Evolutionary conservation across 2,797 vertebrate genomes (phyloP), one percentile per base, ranked within the genome.

Genomic region (Decapterus maruadsi): DNA sequence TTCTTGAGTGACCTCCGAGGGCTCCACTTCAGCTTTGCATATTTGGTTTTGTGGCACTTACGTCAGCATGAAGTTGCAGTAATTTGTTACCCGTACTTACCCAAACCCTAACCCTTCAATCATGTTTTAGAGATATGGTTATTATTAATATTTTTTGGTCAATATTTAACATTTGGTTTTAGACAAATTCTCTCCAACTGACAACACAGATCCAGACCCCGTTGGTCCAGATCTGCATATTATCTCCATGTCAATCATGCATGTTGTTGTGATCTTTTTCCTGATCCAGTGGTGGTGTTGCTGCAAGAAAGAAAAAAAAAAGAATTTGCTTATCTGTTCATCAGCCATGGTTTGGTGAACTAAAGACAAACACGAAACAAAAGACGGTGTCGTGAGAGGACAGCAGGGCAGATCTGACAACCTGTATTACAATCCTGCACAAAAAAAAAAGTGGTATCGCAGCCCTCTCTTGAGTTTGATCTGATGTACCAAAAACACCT

Each of bases 361-460:
- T 10, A 34, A 34, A 60, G 12, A 48, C 14, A 58, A 22, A 22
- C 29, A 16, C 16, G 16, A 55, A 67, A 50, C 16, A 57, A 55
- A 55, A 26, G 9, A 43, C 6, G 20, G 14, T 51, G 11, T 26
- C n/a, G 3, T 12, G 11, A 16, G 19, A 63, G 40, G 4, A 53
- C 10, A 43, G 16, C 9, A n/a, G 11, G 29, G 26, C 46, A 65
- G 7, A 56, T 65, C 51, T 69, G 22, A 53, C 19, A 20, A 14
- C 26, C 38, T 50, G 6, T 14, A 31, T 29, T 67, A 22, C 36
- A 57, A 1, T 40, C 5, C 34, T 51, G 20, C 38, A 46, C n/a
- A n/a, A n/a, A n/a, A 26, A 34, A 70, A 63, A 45, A 63, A 57
- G 29, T 43, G 63, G 36, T 53, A 60, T 29, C 10, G 65, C 10